Base-by-base conservation (phyloP, 2,797 vertebrate species). In the Sebastiscus tertius region DNA sequence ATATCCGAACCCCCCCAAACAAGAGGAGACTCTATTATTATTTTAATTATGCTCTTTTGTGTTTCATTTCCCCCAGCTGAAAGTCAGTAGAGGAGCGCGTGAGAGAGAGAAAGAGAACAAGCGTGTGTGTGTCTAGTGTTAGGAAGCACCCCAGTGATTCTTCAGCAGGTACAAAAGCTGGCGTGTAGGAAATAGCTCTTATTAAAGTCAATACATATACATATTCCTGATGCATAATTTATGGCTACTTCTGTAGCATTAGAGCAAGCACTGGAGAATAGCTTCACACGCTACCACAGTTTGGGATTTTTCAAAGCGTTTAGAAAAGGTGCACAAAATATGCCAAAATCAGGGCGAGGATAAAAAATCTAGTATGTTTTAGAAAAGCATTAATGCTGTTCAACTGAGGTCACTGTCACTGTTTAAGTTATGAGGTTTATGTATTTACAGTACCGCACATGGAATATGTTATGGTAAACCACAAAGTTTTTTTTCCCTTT, bases 151-250 rank as follows among this genome's bases (percentile, higher is more conserved):
- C 94, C 20, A 92, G 94, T 94, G 94, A 94, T 93, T 95, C 81
- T 89, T 76, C 87, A 56, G 86, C 93, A 94, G 93, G 91, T 95
- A 96, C 90, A 95, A 95, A 95, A 88, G 90, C 92, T 85, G 88
- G 82, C 87, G 82, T 90, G 88, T 92, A 93, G 90, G 90, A 95
- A 95, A 92, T 91, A 91, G 93, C 89, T 94, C 89, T 94, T 94
- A 95, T 95, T 95, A 94, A 95, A 96, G 95, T 95, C 93, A 96
- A 95, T 95, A 95, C 91, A 93, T 93, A 95, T 94, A 94, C 94
- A 95, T 95, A 94, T 94, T 94, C 93, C 90, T 94, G 89, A 94
- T 96, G 94, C 94, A 96, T 96, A 96, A 96, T 96, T 96, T 96
- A 96, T 96, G 88, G 79, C 75, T 89, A 91, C 90, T 93, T 95